Conservation (phyloP, 2,888 invertebrate genomes). For the Nomada lathburiana region DNA sequence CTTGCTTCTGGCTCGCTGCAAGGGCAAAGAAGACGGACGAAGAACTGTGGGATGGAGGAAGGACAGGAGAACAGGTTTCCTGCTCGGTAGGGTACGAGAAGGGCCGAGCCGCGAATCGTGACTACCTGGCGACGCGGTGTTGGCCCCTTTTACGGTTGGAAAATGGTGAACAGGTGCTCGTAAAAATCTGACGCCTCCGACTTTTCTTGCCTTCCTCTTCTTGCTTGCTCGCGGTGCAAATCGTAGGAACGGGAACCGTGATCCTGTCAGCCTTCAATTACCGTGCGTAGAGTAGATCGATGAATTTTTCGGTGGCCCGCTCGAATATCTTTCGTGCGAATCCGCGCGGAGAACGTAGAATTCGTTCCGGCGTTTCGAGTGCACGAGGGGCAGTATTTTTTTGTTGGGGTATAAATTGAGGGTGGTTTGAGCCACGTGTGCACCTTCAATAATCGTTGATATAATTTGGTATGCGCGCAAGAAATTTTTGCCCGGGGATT, state of each 20-base stretch:
- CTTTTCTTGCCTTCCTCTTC: constrained; percentile 54
- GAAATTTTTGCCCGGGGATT: not conserved
- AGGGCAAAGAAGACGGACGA: constrained; percentile 46
- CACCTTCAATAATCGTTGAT: not conserved
- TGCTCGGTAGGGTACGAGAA: constrained; percentile 74
- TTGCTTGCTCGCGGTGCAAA: constrained; percentile 25
- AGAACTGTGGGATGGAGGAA: constrained; percentile 49
- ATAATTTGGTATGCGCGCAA: not conserved
- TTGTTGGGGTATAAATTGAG: not conserved
- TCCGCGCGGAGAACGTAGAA: not conserved
- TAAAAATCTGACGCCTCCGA: constrained; percentile 72
- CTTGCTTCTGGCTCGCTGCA: constrained; percentile 59
- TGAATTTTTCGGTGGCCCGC: constrained; percentile 8
- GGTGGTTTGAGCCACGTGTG: not conserved
- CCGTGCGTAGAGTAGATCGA: not conserved
- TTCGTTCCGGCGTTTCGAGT: not conserved
- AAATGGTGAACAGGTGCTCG: constrained; percentile 80
- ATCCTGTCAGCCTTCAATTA: constrained; percentile 14
- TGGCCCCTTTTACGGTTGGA: constrained; percentile 74
- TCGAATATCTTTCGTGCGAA: not conserved
- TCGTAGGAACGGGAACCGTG: constrained; percentile 29
- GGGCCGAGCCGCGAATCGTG: constrained; percentile 76
- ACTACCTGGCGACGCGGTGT: constrained; percentile 78
- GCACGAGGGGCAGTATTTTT: not conserved
- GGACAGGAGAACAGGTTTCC: constrained; percentile 79